Evolutionary conservation across 1,140 invertebrate genomes (phyloP), one percentile per base, ranked within the genome.

Genomic region (Parapsyche elsis): DNA sequence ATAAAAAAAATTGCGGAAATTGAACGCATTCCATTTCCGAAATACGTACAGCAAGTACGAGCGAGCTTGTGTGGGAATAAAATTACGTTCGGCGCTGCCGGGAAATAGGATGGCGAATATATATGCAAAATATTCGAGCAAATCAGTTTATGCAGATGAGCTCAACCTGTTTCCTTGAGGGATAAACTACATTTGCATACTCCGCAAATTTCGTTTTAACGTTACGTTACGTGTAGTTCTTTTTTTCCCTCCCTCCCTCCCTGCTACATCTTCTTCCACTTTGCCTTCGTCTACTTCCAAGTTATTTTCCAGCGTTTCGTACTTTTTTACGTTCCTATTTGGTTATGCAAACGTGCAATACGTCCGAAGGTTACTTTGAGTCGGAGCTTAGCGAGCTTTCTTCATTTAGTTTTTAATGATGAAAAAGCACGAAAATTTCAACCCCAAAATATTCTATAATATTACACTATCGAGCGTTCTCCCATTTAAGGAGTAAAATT

Each of bases 171-270:
- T 44, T 67, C 64, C 64, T 67, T 67, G 24, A 67, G 64, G 24
- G 59, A 53, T 76, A 64, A 53, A 64, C 44, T 77, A 46, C 75
- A 77, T 77, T 77, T 77, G 46, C 75, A 77, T 77, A 77, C 26
- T 77, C 59, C 57, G 75, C 75, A 77, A 77, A 77, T 75, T 75
- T 21, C 45, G n/a, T 53, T 75, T 75, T 75, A 57, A 75, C 45
- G 71, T 49, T 46, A 46, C n/a, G 71, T 49, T 24, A 73, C 44
- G 45, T 57, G 73, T 75, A 75, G 73, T 57, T 75, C 24, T 75
- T 75, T 67, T 67, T 67, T 67, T 30, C 5, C 12, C 9, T 67
- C 21, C 5, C 64, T 67, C 14, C 24, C 23, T 2, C 4, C 24
- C 21, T 23, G n/a, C 49, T 61, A 9, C 21, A 23, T 67, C 49